Base-by-base conservation (phyloP, 2,888 invertebrate species). In the Glaucopsyche alexis region DNA sequence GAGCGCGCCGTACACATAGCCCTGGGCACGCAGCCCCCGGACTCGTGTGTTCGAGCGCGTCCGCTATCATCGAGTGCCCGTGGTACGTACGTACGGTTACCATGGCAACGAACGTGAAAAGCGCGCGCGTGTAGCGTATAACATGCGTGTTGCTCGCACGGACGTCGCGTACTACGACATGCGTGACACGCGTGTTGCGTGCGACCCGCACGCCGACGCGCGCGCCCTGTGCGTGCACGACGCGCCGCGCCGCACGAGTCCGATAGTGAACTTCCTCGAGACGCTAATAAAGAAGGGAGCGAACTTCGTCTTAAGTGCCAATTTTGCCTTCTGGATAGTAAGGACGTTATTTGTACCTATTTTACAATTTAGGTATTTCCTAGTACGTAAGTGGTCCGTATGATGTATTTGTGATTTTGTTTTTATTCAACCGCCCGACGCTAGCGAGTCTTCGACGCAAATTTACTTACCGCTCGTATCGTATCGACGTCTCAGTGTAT, bases 311-410 rank as follows among this genome's bases (percentile, higher is more conserved):
- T 84, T 89, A 90, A 93, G 93, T 93, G 93, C 93, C 93, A 93
- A 93, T 93, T 90, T 93, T 93, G 93, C 93, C 93, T 93, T 93
- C 90, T 91, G 90, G 90, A 87, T 91, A 87, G 89, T 93, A 86
- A 91, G 93, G 90, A 92, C 91, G 87, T 90, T 91, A 82, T 91
- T 91, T 90, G 84, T 91, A 93, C 91, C 91, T 91, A 91, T 89
- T 81, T 82, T 92, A 90, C 88, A 88, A 83, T 86, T 90, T 90
- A 92, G 91, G 90, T 91, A 91, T 88, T 82, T 87, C 81, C 84
- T 91, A 91, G 92, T 89, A 82, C 87, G 90, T 91, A 92, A 91
- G 91, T 87, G 88, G 87, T 87, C 86, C 80, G 86, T 87, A 82
- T 90, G 86, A 88, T 83, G 83, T 82, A 84, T 85, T 83, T 86